These are phyloP conservation scores for Todiramphus saurophagus DNA, from an alignment of 2,113 vertebrate species.

Conservation along the genomic window DNA sequence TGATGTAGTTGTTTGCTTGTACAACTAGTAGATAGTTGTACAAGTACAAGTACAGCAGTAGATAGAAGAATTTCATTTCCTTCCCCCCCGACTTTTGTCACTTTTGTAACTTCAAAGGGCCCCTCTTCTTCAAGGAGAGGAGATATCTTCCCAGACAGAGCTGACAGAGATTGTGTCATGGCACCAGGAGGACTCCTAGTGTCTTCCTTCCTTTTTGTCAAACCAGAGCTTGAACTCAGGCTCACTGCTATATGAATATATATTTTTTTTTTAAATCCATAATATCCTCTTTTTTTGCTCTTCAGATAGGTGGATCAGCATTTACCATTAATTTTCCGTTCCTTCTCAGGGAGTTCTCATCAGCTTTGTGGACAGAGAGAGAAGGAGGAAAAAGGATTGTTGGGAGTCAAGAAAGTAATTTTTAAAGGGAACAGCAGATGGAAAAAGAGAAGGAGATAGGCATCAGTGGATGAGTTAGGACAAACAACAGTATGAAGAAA, in stretches of 20 bases:
- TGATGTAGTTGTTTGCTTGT: not conserved
- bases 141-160: not conserved
- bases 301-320: not conserved
- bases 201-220: not conserved
- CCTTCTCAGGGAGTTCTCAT: not conserved
- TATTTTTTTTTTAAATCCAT: not conserved
- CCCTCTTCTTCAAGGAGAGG: accelerated
- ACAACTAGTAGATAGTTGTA: no score
- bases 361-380: not conserved
- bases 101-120: not conserved
- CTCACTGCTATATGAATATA: not conserved
- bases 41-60: no score
- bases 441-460: not conserved
- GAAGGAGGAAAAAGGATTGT: not conserved
- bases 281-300: not conserved
- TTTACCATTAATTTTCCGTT: not conserved
- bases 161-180: accelerated
- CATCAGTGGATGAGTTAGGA: not conserved
- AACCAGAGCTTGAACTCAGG: not conserved
- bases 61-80: not conserved
- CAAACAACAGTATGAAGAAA: not conserved
- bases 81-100: not conserved
- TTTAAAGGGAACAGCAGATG: not conserved
- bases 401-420: not conserved
- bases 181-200: not conserved